A percentile compares a stretch with the other conserved stretches of the same genome.
These are phyloP conservation scores for Lanistes nyassanus DNA, from an alignment of 1,140 invertebrate species.

Conservation along the genomic window DNA sequence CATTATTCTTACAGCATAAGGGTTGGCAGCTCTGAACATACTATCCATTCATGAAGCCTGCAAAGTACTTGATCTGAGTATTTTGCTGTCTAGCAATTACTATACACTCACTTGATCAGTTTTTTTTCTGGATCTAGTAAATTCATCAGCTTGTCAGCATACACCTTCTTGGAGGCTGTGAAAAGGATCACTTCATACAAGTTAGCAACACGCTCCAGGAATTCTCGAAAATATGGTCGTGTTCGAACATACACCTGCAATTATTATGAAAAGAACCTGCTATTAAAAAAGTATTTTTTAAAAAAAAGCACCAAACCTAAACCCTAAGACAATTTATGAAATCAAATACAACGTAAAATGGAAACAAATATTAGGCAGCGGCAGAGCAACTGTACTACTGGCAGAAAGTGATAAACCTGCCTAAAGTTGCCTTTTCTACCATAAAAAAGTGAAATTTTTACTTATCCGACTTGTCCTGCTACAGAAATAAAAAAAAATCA, in stretches of 20 bases:
- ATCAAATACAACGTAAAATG: too few relatives aligned
- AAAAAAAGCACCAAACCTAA: background rate
- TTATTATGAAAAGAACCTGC: background rate
- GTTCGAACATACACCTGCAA: slow-evolving; percentile 87
- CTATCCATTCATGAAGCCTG: too few relatives aligned
- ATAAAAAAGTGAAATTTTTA: too few relatives aligned
- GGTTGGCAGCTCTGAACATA: too few relatives aligned
- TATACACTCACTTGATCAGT: slow-evolving; percentile 82
- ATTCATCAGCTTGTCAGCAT: slow-evolving; percentile 94
- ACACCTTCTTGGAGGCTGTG: slow-evolving; percentile 95
- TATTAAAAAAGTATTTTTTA: background rate
- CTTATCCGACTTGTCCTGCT: too few relatives aligned
- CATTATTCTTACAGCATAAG: too few relatives aligned
- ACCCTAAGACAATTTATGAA: background rate
- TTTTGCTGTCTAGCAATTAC: too few relatives aligned
- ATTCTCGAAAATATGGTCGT: slow-evolving; percentile 90
- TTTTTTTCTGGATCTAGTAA: slow-evolving; percentile 88
- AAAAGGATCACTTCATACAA: slow-evolving; percentile 96
- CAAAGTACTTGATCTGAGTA: too few relatives aligned
- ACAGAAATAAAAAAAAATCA: too few relatives aligned
- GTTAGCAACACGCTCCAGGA: slow-evolving; percentile 88
- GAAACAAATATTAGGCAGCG: too few relatives aligned
- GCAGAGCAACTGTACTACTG: background rate
- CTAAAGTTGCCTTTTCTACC: too few relatives aligned
- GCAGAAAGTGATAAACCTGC: background rate